Conservation (phyloP, 2,113 vertebrate species). For the Genyomyrus donnyi region DNA sequence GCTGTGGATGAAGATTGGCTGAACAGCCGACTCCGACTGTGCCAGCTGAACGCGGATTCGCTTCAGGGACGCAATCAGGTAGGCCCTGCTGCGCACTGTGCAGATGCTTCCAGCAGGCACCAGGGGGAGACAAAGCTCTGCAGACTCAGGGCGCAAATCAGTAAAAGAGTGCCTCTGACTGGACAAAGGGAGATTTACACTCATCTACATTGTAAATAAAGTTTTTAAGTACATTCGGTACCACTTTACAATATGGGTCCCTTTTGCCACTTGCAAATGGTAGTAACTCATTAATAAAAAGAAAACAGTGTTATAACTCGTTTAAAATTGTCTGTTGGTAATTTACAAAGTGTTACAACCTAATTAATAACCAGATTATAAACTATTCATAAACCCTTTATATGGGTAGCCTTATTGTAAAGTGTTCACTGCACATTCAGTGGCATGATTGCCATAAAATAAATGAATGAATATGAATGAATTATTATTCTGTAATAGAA, state of each 20-base stretch:
- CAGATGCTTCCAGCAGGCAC: neutral
- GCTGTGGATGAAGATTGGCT: slow-evolving; percentile 32
- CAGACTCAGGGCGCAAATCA: neutral
- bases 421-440: neutral
- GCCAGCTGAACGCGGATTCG: slow-evolving; percentile 22
- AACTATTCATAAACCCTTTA: no score
- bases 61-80: neutral
- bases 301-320: no score
- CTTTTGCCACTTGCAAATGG: no score
- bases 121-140: slow-evolving; percentile 10
- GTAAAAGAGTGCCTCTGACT: neutral
- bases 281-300: no score
- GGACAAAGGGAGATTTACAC: neutral
- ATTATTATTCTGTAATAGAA: neutral
- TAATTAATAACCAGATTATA: no score
- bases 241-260: no score
- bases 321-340: no score
- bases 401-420: no score
- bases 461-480: neutral
- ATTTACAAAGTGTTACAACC: no score
- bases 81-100: neutral
- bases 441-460: neutral
- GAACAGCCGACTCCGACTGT: slow-evolving; percentile 33
- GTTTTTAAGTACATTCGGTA: neutral
- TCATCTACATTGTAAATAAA: neutral